A percentile compares a stretch with the other conserved stretches of the same genome.
phyloP scores from a whole-genome alignment of 2,797 vertebrate species.

The Girardinus metallicus region DNA sequence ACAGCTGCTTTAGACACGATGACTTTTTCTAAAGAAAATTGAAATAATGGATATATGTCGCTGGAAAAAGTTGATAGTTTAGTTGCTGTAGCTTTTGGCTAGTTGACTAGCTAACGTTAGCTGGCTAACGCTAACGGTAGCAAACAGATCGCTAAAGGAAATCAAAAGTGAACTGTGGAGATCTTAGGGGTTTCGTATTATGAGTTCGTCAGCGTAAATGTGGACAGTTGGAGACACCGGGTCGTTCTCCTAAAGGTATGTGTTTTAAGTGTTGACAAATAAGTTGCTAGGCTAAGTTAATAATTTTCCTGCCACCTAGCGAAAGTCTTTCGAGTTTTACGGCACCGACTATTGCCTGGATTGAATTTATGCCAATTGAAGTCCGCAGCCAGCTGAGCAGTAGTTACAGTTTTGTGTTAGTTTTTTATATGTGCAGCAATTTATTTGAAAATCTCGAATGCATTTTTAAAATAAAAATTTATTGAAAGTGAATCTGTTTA shows the following conservation, averaged over 20 bases:
- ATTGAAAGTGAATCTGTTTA: background rate
- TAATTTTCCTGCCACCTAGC: constrained; percentile 46
- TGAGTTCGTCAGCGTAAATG: constrained; percentile 42
- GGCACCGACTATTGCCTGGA: constrained; percentile 62
- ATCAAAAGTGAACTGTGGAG: constrained; percentile 52
- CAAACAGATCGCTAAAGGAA: constrained; percentile 64
- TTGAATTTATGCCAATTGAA: constrained; percentile 19
- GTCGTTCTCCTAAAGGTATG: constrained; percentile 51
- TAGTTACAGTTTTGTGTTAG: background rate
- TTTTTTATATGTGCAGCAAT: accelerated
- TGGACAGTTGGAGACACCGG: constrained; percentile 43
- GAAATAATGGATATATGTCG: constrained; percentile 42
- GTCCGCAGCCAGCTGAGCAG: constrained; percentile 17
- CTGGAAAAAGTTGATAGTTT: constrained; percentile 65
- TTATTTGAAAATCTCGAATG: background rate
- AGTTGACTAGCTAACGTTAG: constrained; percentile 64
- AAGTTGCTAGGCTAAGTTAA: constrained; percentile 1
- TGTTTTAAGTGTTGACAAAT: constrained; percentile 3
- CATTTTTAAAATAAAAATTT: background rate
- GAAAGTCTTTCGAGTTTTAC: constrained; percentile 53
- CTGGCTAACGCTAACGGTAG: constrained; percentile 69
- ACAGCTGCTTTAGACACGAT: background rate
- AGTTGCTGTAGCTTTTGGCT: constrained; percentile 60
- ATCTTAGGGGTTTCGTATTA: constrained; percentile 53
- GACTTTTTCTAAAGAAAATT: background rate